Evolutionary conservation across 2,113 vertebrate genomes (phyloP).

Genomic region (Mionectes macconnelli): DNA sequence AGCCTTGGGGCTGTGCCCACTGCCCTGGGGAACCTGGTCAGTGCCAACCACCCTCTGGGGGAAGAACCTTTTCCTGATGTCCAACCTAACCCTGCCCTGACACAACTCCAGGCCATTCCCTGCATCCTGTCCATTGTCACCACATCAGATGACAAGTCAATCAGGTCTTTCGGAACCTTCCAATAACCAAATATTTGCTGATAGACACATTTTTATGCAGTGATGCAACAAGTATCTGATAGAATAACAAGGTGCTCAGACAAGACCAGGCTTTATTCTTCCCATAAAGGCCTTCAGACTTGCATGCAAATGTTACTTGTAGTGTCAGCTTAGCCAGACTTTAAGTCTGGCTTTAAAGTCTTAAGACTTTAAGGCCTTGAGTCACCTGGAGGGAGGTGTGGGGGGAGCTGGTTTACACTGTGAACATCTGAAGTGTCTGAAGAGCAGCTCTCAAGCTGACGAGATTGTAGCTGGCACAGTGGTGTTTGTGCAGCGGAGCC

Average conservation of each 20-base stretch:
- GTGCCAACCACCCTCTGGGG: not conserved
- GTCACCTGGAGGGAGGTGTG: not conserved
- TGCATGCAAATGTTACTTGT: not conserved
- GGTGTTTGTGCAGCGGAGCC: fast-evolving
- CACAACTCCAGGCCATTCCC: not conserved
- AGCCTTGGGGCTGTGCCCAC: not conserved
- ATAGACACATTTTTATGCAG: not conserved
- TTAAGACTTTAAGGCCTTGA: not conserved
- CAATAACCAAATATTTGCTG: not conserved
- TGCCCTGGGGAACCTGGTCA: not conserved
- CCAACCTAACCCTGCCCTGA: not conserved
- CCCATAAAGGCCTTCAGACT: not conserved
- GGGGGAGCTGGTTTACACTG: not conserved
- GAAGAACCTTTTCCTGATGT: not conserved
- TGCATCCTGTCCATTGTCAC: not conserved
- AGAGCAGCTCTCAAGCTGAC: slow-evolving; percentile 25
- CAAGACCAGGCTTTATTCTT: not conserved
- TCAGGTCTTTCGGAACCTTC: not conserved
- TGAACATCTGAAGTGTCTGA: not conserved
- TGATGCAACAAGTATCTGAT: not conserved
- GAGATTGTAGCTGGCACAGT: not conserved
- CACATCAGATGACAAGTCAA: not conserved
- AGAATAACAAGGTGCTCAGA: not conserved
- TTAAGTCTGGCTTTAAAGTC: too few relatives aligned
- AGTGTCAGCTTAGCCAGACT: not conserved